A percentile compares a stretch with the other conserved stretches of the same genome.
phyloP scores from a whole-genome alignment of 2,797 vertebrate genomes.

The Alca torda region DNA sequence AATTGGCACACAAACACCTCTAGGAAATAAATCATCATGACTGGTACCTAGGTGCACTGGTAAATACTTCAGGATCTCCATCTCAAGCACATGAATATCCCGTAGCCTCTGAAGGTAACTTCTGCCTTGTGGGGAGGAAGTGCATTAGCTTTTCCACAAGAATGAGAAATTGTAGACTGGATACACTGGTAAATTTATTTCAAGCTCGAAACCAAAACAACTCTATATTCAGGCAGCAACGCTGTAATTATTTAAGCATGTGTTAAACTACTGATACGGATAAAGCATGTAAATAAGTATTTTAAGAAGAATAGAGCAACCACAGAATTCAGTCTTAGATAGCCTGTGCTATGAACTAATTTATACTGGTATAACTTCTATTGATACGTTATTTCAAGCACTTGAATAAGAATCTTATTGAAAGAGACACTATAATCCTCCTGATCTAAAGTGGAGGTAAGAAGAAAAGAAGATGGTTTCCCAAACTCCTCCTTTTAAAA shows the following conservation, averaged over 20 bases:
- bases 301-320: background rate
- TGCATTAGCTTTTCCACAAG: background rate
- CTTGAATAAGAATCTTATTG: background rate
- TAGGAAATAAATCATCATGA: background rate
- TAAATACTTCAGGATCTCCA: background rate
- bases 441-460: background rate
- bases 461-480: background rate
- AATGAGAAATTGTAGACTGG: background rate
- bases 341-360: background rate
- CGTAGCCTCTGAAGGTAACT: background rate
- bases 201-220: background rate
- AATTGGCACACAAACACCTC: background rate
- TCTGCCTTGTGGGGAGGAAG: background rate
- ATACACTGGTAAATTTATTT: background rate
- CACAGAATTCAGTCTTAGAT: background rate
- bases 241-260: background rate
- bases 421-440: background rate
- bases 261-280: background rate
- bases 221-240: background rate
- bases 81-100: background rate
- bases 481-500: background rate
- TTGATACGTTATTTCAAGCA: background rate
- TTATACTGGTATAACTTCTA: background rate
- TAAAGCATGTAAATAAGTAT: background rate
- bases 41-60: background rate